Conservation (phyloP, 2,797 vertebrate species). For the Microchirus variegatus region DNA sequence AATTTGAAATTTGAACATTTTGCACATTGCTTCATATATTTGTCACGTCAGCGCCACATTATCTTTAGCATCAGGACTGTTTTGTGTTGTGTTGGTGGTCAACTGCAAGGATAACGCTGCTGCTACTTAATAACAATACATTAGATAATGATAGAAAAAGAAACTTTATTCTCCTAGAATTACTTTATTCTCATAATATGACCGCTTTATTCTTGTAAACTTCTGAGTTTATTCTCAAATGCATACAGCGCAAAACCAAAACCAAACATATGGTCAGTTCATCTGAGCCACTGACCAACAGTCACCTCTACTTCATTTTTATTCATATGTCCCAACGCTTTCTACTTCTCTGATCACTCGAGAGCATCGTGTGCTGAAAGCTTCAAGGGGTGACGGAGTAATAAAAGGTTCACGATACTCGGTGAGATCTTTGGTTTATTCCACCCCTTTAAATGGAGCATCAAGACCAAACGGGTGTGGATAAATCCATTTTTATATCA, state of each 20-base stretch:
- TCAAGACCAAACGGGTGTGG: slow-evolving; percentile 22
- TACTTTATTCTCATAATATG: too few relatives aligned
- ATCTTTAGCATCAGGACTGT: too few relatives aligned
- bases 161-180: too few relatives aligned
- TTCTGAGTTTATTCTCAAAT: too few relatives aligned
- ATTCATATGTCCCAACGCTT: slow-evolving; percentile 4
- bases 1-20: too few relatives aligned
- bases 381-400: slow-evolving; percentile 19
- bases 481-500: slow-evolving; percentile 54
- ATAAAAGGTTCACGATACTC: slow-evolving; percentile 44
- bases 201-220: too few relatives aligned
- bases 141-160: too few relatives aligned
- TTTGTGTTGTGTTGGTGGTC: too few relatives aligned
- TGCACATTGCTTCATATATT: too few relatives aligned
- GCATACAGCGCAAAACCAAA: slow-evolving; percentile 5
- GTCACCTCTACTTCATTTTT: not conserved
- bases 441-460: slow-evolving; percentile 32
- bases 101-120: too few relatives aligned
- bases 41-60: too few relatives aligned
- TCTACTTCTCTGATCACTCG: slow-evolving; percentile 13
- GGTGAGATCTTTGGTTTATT: slow-evolving; percentile 32
- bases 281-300: slow-evolving; percentile 26
- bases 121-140: too few relatives aligned
- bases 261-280: slow-evolving; percentile 32
- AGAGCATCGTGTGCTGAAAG: not conserved